phyloP scores from a whole-genome alignment of 1,140 invertebrate species.

The Pteromalus puparum region DNA sequence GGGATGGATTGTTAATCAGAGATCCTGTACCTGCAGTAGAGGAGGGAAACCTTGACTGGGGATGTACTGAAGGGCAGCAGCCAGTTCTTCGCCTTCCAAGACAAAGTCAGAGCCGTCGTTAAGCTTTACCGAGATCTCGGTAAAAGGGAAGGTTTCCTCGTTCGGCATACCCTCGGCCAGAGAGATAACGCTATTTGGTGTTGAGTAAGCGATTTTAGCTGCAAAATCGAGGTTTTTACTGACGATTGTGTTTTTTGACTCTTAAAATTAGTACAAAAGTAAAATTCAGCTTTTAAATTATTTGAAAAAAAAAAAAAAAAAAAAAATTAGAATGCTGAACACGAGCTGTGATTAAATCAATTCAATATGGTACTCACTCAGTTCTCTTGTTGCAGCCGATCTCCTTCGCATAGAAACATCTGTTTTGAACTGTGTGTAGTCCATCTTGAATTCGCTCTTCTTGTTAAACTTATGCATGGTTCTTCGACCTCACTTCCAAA shows the following conservation, averaged over 20 bases:
- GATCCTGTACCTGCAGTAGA: conserved; percentile 74
- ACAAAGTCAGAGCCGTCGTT: conserved; percentile 78
- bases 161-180: conserved; percentile 88
- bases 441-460: conserved; percentile 61
- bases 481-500: background rate
- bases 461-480: conserved; percentile 39
- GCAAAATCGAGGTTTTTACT: conserved; percentile 55
- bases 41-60: conserved; percentile 84
- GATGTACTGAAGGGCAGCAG: conserved; percentile 83
- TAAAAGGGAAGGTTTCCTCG: conserved; percentile 84
- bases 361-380: conserved; percentile 65
- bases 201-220: conserved; percentile 81
- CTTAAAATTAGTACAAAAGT: background rate
- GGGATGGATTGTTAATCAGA: no score
- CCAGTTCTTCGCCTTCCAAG: conserved; percentile 78
- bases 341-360: background rate
- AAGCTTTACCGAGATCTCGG: conserved; percentile 79
- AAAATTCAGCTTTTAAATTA: background rate
- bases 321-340: background rate
- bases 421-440: conserved; percentile 69
- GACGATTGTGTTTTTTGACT: background rate
- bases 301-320: no score
- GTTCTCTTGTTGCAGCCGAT: conserved; percentile 68
- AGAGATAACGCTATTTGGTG: conserved; percentile 81
- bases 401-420: conserved; percentile 66